These are phyloP conservation scores for Drosophila crucigera DNA, from an alignment of 2,888 invertebrate species.

Conservation along the genomic window DNA sequence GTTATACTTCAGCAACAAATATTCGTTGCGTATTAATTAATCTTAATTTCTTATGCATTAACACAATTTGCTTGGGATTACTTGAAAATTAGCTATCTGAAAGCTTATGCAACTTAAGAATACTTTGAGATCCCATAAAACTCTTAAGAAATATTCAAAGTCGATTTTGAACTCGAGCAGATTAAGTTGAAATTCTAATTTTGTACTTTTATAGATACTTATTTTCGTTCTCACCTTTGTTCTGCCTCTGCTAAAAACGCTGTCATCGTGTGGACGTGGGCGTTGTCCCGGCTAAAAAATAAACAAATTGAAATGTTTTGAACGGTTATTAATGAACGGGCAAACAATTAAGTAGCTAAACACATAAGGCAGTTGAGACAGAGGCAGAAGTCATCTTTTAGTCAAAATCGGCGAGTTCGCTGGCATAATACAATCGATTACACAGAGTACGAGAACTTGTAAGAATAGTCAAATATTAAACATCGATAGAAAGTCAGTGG, in stretches of 20 bases:
- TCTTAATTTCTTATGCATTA: neutral
- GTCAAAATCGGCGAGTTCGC: conserved; percentile 3
- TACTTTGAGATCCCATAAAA: neutral
- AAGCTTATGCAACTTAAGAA: neutral
- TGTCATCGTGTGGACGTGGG: conserved; percentile 83
- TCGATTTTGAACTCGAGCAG: neutral
- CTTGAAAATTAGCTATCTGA: neutral
- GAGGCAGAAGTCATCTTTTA: conserved; percentile 1
- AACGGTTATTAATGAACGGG: conserved; percentile 1
- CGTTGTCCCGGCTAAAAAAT: conserved; percentile 83
- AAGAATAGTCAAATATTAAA: conserved; percentile 6
- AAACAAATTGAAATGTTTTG: conserved; percentile 10
- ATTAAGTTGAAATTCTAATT: neutral
- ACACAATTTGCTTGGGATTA: neutral
- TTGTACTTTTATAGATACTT: neutral
- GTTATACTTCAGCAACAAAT: neutral
- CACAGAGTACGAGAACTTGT: conserved; percentile 2
- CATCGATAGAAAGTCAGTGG: neutral
- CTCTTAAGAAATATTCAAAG: neutral
- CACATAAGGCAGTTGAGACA: conserved; percentile 26
- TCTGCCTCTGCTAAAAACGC: conserved; percentile 84
- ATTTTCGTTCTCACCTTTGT: conserved; percentile 79
- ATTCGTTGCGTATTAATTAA: neutral
- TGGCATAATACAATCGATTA: neutral
- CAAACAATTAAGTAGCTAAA: conserved; percentile 17